phyloP scores from a whole-genome alignment of 2,113 vertebrate genomes.

The Scatophagus argus region DNA sequence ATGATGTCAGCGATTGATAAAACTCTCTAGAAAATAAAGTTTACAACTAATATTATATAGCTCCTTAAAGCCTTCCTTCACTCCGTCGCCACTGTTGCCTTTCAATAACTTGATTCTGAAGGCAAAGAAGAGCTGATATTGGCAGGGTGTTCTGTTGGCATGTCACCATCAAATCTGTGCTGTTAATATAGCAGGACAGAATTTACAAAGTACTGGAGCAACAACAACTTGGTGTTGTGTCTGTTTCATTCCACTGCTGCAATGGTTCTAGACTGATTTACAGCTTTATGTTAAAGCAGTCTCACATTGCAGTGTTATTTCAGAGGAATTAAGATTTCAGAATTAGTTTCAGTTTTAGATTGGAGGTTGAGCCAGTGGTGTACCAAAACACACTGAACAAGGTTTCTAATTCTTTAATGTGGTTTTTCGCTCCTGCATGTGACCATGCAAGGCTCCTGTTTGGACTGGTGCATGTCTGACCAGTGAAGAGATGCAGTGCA shows the following conservation, averaged over 20 bases:
- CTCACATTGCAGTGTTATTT: neutral
- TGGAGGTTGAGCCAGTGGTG: slow-evolving; percentile 2
- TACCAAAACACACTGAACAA: slow-evolving; percentile 1
- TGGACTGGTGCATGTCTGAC: neutral
- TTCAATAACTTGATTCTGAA: slow-evolving; percentile 42
- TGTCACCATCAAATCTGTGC: slow-evolving; percentile 72
- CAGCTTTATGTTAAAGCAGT: neutral
- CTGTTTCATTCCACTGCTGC: neutral
- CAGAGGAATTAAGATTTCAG: slow-evolving; percentile 2
- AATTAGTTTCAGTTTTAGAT: neutral
- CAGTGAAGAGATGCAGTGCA: slow-evolving; percentile 1
- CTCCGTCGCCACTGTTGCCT: slow-evolving; percentile 1
- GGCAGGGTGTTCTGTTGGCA: slow-evolving; percentile 54
- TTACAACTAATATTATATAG: neutral
- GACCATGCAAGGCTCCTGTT: neutral
- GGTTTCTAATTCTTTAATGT: slow-evolving; percentile 35
- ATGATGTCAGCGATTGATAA: neutral
- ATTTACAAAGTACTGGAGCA: slow-evolving; percentile 30
- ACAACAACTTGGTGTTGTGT: slow-evolving; percentile 17
- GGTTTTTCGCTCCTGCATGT: slow-evolving; percentile 12
- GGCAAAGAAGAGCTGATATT: slow-evolving; percentile 45
- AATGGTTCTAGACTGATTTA: neutral
- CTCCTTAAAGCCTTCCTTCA: slow-evolving; percentile 4
- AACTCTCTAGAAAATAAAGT: neutral
- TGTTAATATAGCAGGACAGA: slow-evolving; percentile 55